Evolutionary conservation across 2,797 vertebrate species (phyloP).

Genomic region (Protosalanx chinensis): DNA sequence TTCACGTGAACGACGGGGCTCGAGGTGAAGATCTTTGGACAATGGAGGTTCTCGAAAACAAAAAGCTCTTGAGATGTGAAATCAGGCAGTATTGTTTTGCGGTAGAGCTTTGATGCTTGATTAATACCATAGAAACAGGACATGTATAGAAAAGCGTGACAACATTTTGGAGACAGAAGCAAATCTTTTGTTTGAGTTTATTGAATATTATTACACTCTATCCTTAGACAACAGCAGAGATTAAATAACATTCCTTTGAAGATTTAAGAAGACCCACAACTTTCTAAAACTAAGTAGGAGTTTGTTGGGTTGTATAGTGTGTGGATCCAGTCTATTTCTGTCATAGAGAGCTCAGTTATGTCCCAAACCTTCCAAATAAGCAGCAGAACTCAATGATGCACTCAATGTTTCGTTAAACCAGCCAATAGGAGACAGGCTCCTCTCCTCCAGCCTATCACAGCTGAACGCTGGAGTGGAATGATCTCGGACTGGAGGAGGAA

Average conservation of each 20-base stretch:
- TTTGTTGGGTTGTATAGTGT: no score
- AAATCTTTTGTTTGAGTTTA: neutral
- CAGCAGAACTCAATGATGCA: neutral
- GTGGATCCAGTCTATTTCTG: no score
- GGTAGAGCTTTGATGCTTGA: constrained; percentile 43
- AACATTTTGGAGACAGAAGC: neutral
- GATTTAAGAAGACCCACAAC: no score
- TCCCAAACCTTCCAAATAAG: no score
- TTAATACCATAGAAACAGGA: neutral
- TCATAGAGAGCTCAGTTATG: no score
- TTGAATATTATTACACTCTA: no score
- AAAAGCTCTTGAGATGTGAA: neutral
- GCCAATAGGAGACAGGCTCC: neutral
- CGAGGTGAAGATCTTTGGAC: neutral
- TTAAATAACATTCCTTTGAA: no score
- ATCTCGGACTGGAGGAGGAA: constrained; percentile 36
- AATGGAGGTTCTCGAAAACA: neutral
- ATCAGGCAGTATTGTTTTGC: constrained; percentile 22
- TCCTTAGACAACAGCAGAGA: no score
- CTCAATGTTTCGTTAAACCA: neutral
- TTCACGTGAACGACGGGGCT: neutral
- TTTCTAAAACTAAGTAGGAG: no score
- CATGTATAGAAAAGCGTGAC: neutral
- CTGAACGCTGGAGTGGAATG: constrained; percentile 44
- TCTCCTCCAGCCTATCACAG: constrained; percentile 33